phyloP scores from a whole-genome alignment of 2,797 vertebrate genomes.

The Pipistrellus pipistrellus region DNA sequence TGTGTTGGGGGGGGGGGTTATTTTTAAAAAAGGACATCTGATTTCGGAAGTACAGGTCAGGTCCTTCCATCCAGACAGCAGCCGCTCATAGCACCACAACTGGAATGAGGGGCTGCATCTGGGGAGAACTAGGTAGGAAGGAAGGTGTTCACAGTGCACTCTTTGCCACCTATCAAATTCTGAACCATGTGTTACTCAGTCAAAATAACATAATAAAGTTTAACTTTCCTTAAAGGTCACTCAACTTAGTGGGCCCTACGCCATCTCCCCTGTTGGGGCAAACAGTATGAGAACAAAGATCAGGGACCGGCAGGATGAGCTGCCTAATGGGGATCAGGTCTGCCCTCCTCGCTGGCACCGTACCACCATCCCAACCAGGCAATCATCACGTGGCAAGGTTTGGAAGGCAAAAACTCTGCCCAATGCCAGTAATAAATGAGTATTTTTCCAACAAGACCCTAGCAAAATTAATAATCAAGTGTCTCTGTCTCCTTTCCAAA shows the following conservation, averaged over 20 bases:
- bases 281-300: conserved; percentile 67
- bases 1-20: neutral
- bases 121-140: neutral
- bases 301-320: neutral
- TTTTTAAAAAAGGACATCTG: neutral
- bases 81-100: neutral
- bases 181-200: neutral
- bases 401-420: conserved; percentile 3
- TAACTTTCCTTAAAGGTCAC: conserved; percentile 60
- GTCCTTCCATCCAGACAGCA: neutral
- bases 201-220: conserved; percentile 55
- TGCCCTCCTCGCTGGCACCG: neutral
- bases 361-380: neutral
- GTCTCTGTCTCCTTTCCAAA: neutral
- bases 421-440: neutral
- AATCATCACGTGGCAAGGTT: neutral
- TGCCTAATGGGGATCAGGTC: neutral
- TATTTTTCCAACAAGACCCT: conserved; percentile 16
- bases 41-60: neutral
- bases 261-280: conserved; percentile 50
- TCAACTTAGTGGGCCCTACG: conserved; percentile 10
- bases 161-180: conserved; percentile 23
- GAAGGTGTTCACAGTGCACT: neutral
- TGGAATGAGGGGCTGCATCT: neutral
- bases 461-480: conserved; percentile 25